Percentiles rank a stretch among this genome's conserved stretches.
phyloP scores from a whole-genome alignment of 1,140 invertebrate species.

The Caerostris extrusa region DNA sequence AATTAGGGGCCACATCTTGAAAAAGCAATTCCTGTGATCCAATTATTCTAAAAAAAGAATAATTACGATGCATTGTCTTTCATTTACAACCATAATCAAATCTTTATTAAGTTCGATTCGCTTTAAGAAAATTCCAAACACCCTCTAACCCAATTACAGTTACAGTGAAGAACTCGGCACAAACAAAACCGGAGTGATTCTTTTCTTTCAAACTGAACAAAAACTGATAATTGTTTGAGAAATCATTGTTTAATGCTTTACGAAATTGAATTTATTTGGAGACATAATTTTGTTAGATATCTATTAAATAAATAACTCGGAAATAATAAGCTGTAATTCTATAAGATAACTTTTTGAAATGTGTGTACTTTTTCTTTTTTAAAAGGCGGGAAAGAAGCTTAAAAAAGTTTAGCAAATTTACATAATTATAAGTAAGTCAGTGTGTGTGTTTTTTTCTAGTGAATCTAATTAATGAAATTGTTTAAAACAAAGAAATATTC shows the following conservation, averaged over 20 bases:
- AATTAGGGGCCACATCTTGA: not conserved
- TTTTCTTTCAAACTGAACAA: slow-evolving; percentile 17
- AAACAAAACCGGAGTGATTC: not conserved
- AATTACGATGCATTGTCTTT: not conserved
- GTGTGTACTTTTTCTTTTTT: not conserved
- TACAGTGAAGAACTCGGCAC: not conserved
- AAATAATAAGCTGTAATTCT: slow-evolving; percentile 52
- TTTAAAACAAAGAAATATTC: slow-evolving; percentile 47
- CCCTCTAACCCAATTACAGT: slow-evolving; percentile 4
- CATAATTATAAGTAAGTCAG: slow-evolving; percentile 64
- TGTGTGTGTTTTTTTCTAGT: slow-evolving; percentile 49
- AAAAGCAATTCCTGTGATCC: not conserved
- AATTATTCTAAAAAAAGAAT: not conserved
- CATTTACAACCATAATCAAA: slow-evolving; percentile 28
- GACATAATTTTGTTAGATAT: slow-evolving; percentile 58
- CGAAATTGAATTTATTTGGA: slow-evolving; percentile 47
- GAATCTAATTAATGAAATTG: slow-evolving; percentile 57
- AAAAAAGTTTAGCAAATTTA: slow-evolving; percentile 29
- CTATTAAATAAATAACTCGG: slow-evolving; percentile 63
- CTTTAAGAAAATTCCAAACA: slow-evolving; percentile 17
- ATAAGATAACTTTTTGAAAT: slow-evolving; percentile 44
- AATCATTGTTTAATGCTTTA: slow-evolving; percentile 67
- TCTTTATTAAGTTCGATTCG: slow-evolving; percentile 23
- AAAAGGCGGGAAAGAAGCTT: not conserved
- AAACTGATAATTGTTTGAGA: slow-evolving; percentile 33